phyloP scores from a whole-genome alignment of 2,113 vertebrate species.

The Aviceda subcristata region DNA sequence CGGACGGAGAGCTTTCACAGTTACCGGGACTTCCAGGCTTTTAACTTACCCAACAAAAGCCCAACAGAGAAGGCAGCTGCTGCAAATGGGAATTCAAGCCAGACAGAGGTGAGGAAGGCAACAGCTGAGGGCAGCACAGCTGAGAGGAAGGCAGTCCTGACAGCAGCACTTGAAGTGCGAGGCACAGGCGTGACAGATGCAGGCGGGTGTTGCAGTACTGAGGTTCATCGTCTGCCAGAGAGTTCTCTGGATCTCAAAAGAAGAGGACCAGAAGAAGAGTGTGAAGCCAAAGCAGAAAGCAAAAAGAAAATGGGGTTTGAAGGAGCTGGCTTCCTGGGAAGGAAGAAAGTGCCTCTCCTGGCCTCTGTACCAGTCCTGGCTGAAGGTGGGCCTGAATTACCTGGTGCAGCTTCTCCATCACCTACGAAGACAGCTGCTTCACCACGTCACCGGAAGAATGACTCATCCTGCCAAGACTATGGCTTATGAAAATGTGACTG shows the following conservation, averaged over 20 bases:
- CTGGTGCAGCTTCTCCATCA: conserved; percentile 85
- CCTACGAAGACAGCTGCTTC: conserved; percentile 89
- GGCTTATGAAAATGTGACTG: conserved; percentile 72
- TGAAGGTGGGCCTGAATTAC: conserved; percentile 86
- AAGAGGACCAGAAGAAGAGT: conserved; percentile 80
- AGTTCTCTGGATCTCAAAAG: conserved; percentile 76
- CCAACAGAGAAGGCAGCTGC: conserved; percentile 72
- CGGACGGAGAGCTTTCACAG: conserved; percentile 95
- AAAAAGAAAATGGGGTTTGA: conserved; percentile 85
- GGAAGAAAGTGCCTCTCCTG: conserved; percentile 85
- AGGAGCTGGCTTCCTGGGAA: conserved; percentile 83
- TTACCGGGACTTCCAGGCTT: conserved; percentile 89
- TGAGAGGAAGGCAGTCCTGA: conserved; percentile 71
- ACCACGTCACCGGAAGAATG: conserved; percentile 86
- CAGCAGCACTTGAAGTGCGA: conserved; percentile 68
- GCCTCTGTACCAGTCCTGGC: conserved; percentile 76
- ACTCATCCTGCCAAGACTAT: conserved; percentile 83
- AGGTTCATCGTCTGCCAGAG: conserved; percentile 72
- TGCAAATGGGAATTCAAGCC: conserved; percentile 61
- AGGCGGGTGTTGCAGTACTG: conserved; percentile 45
- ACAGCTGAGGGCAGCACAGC: conserved; percentile 68
- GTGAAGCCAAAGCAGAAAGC: conserved; percentile 72
- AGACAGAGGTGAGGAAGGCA: conserved; percentile 67
- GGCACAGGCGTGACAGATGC: conserved; percentile 61
- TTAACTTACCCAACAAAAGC: conserved; percentile 77